Conservation (phyloP, 2,113 vertebrate species). For the Forbesichthys papilliferus region DNA sequence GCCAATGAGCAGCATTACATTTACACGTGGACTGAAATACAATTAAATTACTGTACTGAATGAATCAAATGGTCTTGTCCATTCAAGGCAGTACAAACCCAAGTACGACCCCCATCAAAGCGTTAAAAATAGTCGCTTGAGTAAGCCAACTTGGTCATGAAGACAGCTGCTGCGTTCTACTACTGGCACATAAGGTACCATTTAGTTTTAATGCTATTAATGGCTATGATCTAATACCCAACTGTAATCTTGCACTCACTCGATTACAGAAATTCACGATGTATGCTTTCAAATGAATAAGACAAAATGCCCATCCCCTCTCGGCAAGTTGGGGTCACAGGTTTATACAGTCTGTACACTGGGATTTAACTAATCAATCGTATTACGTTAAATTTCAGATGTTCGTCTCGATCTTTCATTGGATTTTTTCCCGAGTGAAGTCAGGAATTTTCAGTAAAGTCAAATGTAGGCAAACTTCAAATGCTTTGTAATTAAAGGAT, state of each 20-base stretch:
- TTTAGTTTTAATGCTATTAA: slow-evolving; percentile 20
- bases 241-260: slow-evolving; percentile 27
- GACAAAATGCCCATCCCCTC: not conserved
- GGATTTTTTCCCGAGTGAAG: no score
- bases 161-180: slow-evolving; percentile 49
- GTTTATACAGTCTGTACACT: no score
- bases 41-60: no score
- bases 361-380: no score
- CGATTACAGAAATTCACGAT: slow-evolving; percentile 11
- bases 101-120: not conserved
- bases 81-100: slow-evolving; percentile 51
- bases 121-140: slow-evolving; percentile 61
- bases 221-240: slow-evolving; percentile 23
- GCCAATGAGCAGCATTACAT: no score
- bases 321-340: not conserved
- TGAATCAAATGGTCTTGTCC: slow-evolving; percentile 29
- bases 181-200: not conserved
- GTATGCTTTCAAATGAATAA: slow-evolving; percentile 11
- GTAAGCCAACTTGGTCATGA: slow-evolving; percentile 11
- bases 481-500: no score
- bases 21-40: no score
- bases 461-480: no score
- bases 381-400: no score
- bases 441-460: no score
- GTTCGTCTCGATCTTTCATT: no score